A percentile compares a stretch with the other conserved stretches of the same genome.
These are phyloP conservation scores for Pseudomyrmex concolor DNA, from an alignment of 1,140 invertebrate species.

Conservation along the genomic window DNA sequence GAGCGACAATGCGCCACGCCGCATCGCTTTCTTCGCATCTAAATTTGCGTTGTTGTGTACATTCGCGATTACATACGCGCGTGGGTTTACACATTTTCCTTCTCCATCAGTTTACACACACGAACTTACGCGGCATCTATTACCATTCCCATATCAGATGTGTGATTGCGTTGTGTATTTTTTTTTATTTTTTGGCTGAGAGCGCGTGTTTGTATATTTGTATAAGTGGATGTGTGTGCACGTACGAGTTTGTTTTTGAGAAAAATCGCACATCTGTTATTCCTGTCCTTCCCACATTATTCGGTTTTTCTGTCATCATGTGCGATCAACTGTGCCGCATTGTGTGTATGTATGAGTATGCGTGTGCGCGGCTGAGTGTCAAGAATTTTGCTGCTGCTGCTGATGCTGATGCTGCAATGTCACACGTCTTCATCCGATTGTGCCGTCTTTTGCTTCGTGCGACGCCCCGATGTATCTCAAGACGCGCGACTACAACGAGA, in stretches of 20 bases:
- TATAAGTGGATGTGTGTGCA: slow-evolving; percentile 52
- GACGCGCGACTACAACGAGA: slow-evolving; percentile 1
- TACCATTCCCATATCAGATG: slow-evolving; percentile 23
- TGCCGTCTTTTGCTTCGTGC: neutral
- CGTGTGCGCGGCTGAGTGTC: slow-evolving; percentile 62
- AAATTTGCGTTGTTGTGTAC: slow-evolving; percentile 30
- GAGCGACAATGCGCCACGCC: slow-evolving; percentile 15
- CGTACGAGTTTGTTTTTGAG: slow-evolving; percentile 43
- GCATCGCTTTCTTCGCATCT: neutral
- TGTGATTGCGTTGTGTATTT: slow-evolving; percentile 10
- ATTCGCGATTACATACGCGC: slow-evolving; percentile 28
- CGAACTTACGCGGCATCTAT: neutral
- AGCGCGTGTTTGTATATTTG: slow-evolving; percentile 44
- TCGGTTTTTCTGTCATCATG: slow-evolving; percentile 12
- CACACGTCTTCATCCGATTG: neutral
- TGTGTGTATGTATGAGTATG: slow-evolving; percentile 38
- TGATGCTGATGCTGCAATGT: neutral
- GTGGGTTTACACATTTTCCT: slow-evolving; percentile 17
- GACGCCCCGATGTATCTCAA: neutral
- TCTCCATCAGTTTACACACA: slow-evolving; percentile 4
- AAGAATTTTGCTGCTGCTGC: slow-evolving; percentile 49
- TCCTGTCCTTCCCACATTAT: neutral
- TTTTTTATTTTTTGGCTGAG: neutral
- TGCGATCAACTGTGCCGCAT: slow-evolving; percentile 14
- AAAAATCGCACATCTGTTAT: slow-evolving; percentile 19